Conservation (phyloP, 2,113 vertebrate species). For the Aix galericulata region DNA sequence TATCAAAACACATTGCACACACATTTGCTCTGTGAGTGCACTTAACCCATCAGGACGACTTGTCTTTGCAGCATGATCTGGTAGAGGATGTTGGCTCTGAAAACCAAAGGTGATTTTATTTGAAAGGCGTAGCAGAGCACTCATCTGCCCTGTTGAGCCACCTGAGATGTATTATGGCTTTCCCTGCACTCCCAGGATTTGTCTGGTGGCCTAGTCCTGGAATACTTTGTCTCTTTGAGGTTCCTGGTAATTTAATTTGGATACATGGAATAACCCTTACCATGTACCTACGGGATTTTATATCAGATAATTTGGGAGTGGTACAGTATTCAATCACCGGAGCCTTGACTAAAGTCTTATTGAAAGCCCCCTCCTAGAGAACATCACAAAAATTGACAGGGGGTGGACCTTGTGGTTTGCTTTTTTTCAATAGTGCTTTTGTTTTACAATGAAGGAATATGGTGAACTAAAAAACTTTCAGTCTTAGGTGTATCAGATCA, state of each 20-base stretch:
- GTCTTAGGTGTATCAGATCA: not conserved
- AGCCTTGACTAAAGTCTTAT: not conserved
- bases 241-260: not conserved
- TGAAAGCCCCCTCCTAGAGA: not conserved
- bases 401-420: not conserved
- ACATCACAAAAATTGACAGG: not conserved
- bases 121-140: not conserved
- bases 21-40: not conserved
- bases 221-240: not conserved
- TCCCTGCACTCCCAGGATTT: not conserved
- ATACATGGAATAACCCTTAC: not conserved
- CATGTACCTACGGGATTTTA: not conserved
- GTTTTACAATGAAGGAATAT: not conserved
- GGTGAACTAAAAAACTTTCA: not conserved
- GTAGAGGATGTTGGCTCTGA: not conserved
- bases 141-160: not conserved
- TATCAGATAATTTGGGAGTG: not conserved
- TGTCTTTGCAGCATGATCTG: not conserved
- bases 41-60: not conserved
- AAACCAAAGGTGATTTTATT: not conserved
- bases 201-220: not conserved
- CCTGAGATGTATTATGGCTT: not conserved
- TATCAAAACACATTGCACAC: accelerated
- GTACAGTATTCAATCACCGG: not conserved
- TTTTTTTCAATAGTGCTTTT: not conserved